These are phyloP conservation scores for Orientallactaga bullata DNA, from an alignment of 2,113 vertebrate genomes.

Conservation along the genomic window DNA sequence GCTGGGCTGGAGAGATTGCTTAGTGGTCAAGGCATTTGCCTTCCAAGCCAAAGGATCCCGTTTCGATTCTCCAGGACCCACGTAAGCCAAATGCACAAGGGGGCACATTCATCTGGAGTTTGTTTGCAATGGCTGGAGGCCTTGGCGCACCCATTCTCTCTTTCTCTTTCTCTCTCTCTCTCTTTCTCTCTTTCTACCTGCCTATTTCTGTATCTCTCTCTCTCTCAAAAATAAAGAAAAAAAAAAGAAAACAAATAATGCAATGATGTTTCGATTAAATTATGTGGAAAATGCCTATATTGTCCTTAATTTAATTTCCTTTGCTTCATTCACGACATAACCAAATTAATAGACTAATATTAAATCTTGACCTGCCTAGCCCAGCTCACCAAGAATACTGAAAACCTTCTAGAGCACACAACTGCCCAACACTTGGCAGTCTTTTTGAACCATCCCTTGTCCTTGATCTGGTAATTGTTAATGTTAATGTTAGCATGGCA, in stretches of 20 bases:
- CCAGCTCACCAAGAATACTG: not conserved
- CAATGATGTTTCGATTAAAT: not conserved
- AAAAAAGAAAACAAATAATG: not conserved
- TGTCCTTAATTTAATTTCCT: not conserved
- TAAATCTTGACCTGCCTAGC: not conserved
- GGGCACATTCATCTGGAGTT: too few relatives aligned
- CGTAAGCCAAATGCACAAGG: too few relatives aligned
- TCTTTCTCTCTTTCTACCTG: too few relatives aligned
- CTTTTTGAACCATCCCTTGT: not conserved
- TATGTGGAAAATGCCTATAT: not conserved
- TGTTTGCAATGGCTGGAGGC: too few relatives aligned
- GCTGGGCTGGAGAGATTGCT: too few relatives aligned
- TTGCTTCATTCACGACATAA: conserved; percentile 7
- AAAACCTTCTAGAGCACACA: not conserved
- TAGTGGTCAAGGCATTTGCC: too few relatives aligned
- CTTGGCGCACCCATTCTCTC: too few relatives aligned
- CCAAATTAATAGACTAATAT: not conserved
- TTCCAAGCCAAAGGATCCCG: too few relatives aligned
- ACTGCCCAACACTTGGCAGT: not conserved
- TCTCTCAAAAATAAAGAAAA: too few relatives aligned
- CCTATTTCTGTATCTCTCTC: too few relatives aligned
- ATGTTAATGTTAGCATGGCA: not conserved
- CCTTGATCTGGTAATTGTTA: not conserved
- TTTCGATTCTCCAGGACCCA: too few relatives aligned
- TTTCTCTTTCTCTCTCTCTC: too few relatives aligned